Conservation (phyloP, 2,113 vertebrate species). For the Bombycilla garrulus region DNA sequence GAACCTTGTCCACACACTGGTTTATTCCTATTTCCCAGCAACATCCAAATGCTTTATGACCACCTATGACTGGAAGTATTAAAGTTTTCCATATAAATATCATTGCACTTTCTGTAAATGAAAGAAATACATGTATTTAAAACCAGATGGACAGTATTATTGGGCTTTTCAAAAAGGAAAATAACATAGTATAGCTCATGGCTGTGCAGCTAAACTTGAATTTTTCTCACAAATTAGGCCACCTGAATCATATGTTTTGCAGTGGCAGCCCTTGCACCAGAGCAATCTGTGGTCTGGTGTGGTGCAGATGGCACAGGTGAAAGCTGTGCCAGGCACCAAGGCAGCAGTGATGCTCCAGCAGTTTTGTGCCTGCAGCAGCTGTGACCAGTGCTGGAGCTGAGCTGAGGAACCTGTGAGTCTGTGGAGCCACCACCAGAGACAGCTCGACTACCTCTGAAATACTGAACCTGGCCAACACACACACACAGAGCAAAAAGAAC, state of each 20-base stretch:
- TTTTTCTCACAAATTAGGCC: neutral
- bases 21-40: conserved; percentile 14
- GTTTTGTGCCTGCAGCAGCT: neutral
- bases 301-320: neutral
- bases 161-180: neutral
- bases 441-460: neutral
- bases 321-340: neutral
- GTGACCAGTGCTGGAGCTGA: neutral
- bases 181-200: neutral
- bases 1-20: neutral
- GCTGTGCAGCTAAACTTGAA: neutral
- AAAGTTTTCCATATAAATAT: neutral
- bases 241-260: neutral
- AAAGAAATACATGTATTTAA: neutral
- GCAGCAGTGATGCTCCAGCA: neutral
- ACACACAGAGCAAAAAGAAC: neutral
- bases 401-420: neutral
- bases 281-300: neutral
- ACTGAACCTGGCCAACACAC: neutral
- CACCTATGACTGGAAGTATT: neutral
- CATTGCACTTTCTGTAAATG: neutral
- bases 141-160: neutral
- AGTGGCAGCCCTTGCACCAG: neutral
- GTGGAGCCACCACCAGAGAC: neutral
- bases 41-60: neutral